phyloP scores from a whole-genome alignment of 2,797 vertebrate genomes.

The Pangasius macronema region DNA sequence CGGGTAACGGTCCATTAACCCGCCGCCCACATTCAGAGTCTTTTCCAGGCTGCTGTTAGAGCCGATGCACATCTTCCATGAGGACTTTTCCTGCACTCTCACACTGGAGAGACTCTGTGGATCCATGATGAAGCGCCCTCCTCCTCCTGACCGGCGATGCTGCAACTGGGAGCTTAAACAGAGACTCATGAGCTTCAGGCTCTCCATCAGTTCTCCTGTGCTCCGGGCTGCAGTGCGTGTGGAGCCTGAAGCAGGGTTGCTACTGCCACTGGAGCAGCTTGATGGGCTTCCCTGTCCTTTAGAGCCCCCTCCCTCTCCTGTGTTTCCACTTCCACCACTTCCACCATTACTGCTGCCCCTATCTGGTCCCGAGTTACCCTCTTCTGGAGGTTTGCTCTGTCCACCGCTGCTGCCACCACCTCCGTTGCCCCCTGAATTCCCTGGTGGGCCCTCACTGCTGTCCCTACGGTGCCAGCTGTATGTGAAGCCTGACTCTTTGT shows the following conservation, averaged over 20 bases:
- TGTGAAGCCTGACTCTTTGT: conserved; percentile 88
- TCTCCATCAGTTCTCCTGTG: conserved; percentile 87
- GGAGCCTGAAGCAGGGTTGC: conserved; percentile 57
- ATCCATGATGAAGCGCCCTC: conserved; percentile 81
- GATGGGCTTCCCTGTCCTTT: conserved; percentile 85
- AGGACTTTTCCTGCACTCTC: conserved; percentile 89
- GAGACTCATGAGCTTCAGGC: conserved; percentile 92
- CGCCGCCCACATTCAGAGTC: conserved; percentile 60
- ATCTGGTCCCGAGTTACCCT: conserved; percentile 80
- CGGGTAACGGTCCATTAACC: conserved; percentile 72
- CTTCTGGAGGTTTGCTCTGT: conserved; percentile 83
- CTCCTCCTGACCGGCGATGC: conserved; percentile 65
- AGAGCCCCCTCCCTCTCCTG: conserved; percentile 60
- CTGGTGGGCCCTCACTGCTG: conserved; percentile 93
- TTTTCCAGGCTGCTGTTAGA: conserved; percentile 76
- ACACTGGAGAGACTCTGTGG: conserved; percentile 85
- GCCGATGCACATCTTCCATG: conserved; percentile 93
- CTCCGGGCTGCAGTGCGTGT: conserved; percentile 66
- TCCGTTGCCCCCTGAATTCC: conserved; percentile 84
- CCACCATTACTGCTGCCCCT: conserved; percentile 70
- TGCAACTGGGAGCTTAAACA: conserved; percentile 90
- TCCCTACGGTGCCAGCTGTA: conserved; percentile 91
- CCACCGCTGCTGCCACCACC: conserved; percentile 77
- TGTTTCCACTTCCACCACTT: conserved; percentile 59
- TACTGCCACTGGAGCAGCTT: conserved; percentile 76